A percentile compares a stretch with the other conserved stretches of the same genome.
Conservation (phyloP, 2,113 vertebrate species). For the Nyctibius bracteatus region DNA sequence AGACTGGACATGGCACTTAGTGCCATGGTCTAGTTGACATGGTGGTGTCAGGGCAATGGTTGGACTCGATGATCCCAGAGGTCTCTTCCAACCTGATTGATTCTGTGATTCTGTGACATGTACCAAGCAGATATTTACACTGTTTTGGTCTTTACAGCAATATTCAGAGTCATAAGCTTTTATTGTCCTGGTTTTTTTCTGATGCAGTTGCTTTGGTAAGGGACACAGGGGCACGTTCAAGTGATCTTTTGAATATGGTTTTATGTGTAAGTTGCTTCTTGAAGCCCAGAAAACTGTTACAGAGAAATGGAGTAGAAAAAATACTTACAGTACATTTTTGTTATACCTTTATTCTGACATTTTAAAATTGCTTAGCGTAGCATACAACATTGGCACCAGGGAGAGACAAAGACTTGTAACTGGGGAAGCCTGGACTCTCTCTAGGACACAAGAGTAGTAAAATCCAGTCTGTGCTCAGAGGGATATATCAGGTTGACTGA, state of each 20-base stretch:
- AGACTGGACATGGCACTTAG: too few species aligned
- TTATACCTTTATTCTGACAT: background rate
- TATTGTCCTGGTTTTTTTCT: background rate
- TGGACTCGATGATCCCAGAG: too few species aligned
- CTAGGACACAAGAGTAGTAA: background rate
- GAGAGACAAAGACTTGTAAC: background rate
- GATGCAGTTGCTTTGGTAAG: background rate
- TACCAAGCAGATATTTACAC: background rate
- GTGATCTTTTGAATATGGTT: background rate
- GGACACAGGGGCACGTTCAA: background rate
- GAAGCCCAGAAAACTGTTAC: background rate
- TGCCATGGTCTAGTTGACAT: too few species aligned
- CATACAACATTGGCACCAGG: background rate
- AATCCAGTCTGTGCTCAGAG: background rate
- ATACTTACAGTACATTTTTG: background rate
- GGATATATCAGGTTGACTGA: background rate
- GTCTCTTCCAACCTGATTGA: too few species aligned
- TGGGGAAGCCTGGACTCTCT: background rate
- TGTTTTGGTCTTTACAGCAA: background rate
- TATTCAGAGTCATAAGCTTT: background rate
- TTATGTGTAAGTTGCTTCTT: background rate
- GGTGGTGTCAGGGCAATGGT: too few species aligned
- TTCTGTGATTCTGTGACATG: too few species aligned
- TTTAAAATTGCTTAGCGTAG: background rate
- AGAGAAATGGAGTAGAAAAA: background rate